Evolutionary conservation across 2,113 vertebrate species (phyloP).

Genomic region (Eretmodus cyanostictus): DNA sequence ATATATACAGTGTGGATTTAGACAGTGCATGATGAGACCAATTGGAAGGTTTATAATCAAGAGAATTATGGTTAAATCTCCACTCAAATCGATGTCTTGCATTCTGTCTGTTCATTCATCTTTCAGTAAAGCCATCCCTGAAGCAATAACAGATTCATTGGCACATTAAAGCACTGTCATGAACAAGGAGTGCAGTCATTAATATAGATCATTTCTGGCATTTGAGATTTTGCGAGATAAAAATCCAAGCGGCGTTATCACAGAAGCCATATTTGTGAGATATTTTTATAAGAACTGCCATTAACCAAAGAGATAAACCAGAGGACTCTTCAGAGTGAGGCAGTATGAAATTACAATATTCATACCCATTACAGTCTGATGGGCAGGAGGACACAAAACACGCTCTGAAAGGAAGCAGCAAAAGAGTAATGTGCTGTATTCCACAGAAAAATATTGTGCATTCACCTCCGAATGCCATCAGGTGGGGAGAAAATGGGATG

Average conservation of each 20-base stretch:
- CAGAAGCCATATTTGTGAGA: not conserved
- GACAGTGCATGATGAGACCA: constrained; percentile 49
- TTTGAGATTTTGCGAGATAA: constrained; percentile 15
- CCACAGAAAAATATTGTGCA: not conserved
- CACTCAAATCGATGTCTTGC: not conserved
- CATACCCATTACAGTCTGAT: not conserved
- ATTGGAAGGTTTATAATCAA: not conserved
- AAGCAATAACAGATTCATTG: constrained; percentile 60
- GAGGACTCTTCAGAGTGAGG: not conserved
- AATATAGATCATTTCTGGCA: constrained; percentile 28
- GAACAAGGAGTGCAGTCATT: constrained; percentile 28
- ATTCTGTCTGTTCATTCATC: not conserved
- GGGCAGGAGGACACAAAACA: constrained; percentile 5
- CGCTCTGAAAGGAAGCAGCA: not conserved
- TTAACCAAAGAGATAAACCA: not conserved
- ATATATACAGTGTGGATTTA: not conserved
- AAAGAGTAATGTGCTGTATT: not conserved
- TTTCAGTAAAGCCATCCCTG: constrained; percentile 49
- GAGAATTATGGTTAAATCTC: not conserved
- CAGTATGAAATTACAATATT: constrained; percentile 13
- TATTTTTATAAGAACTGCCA: not conserved
- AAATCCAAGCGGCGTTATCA: constrained; percentile 18
- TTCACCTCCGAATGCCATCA: not conserved
- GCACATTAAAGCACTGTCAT: constrained; percentile 52
- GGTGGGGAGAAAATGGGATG: not conserved